These are phyloP conservation scores for Clarias laeviceps DNA, from an alignment of 2,797 vertebrate genomes.

Conservation along the genomic window DNA sequence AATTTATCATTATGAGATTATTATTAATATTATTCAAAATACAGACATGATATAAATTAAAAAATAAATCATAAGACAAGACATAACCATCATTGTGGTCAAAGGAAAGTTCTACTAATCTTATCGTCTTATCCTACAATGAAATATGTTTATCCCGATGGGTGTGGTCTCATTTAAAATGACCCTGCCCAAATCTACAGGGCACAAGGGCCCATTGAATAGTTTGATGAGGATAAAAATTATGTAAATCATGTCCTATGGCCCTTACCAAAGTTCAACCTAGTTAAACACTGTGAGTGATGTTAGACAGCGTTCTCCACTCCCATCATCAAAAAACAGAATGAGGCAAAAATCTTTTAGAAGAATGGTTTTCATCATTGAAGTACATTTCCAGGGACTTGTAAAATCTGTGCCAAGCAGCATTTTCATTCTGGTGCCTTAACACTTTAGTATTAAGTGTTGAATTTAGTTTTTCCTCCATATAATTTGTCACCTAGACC, in stretches of 20 bases:
- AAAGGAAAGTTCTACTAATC: background rate
- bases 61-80: background rate
- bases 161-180: background rate
- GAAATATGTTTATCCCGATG: background rate
- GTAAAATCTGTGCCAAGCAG: background rate
- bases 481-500: background rate
- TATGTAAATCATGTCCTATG: background rate
- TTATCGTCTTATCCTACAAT: background rate
- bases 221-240: background rate
- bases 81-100: background rate
- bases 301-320: background rate
- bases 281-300: background rate
- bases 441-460: background rate
- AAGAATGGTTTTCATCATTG: background rate
- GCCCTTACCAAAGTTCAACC: background rate
- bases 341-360: background rate
- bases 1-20: background rate
- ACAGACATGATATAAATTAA: background rate
- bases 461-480: background rate
- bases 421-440: background rate
- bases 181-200: background rate
- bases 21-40: background rate
- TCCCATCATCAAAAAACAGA: background rate
- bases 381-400: background rate
- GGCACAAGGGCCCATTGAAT: background rate